Base-by-base conservation (phyloP, 2,888 invertebrate genomes). In the Drosophila macrospina region DNA sequence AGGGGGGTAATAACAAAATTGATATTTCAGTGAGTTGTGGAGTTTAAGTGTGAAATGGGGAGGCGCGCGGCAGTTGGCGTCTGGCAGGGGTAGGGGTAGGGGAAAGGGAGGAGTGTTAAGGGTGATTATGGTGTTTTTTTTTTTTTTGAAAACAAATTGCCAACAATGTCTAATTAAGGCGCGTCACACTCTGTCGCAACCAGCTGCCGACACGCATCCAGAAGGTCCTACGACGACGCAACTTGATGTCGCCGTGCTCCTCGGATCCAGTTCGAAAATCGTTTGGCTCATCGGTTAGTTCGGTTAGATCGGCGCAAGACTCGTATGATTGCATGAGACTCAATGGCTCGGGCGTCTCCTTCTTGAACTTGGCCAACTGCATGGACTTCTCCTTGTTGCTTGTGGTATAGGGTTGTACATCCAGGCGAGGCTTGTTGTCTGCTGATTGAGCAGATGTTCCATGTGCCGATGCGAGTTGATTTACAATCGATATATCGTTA, bases 161-260 rank as follows among this genome's bases (percentile, higher is more conserved):
- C 20, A 20, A 20, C 20, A 20, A 15, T 7, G 10, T 1, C 37
- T 36, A 39, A 5, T 16, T 74, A 7, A 64, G 16, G 36, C 73
- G 74, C 10, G 60, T 44, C 44, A 69, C 24, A 5, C 16, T 59
- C 7, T 74, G 47, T 11, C 70, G 64, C 24, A 69, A 24, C 75
- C 75, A 74, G 6, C 51, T 54, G 28, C 70, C 50, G 39, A 75
- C 54, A 7, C 75, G 60, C 8, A 54, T 20, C 57, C 61, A 75
- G n/a, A 69, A 26, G 11, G 70, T n/a, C 11, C 37, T 48, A 13
- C 45, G 65, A 5, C 52, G 60, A 10, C 10, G 28, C 6, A 61
- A 7, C 7, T 32, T 15, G n/a, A 13, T 7, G 4, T 51, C 63
- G 7, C 11, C 15, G 5, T 44, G 16, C n/a, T 11, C 44, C 11